Conservation (phyloP, 2,113 vertebrate genomes). For the Chunga burmeisteri region DNA sequence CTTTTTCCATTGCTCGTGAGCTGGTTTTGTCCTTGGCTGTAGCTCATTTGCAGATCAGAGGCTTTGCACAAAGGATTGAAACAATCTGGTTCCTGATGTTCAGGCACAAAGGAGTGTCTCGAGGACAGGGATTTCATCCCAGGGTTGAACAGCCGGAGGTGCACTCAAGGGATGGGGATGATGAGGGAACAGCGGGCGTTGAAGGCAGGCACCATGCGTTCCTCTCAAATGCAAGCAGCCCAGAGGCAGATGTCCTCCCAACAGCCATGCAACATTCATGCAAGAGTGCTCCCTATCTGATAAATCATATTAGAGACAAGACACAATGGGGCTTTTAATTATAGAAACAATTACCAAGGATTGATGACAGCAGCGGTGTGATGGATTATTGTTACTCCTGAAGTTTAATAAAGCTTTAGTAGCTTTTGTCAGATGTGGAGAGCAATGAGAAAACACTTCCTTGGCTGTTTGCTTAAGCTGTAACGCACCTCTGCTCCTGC, state of each 20-base stretch:
- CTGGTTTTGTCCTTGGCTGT: background rate
- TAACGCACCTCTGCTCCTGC: background rate
- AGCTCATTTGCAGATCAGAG: background rate
- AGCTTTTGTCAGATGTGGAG: background rate
- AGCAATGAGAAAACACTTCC: background rate
- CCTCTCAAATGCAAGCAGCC: background rate
- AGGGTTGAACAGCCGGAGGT: background rate
- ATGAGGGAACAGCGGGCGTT: background rate
- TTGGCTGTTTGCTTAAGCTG: background rate
- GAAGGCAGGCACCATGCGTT: background rate
- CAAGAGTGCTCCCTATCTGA: background rate
- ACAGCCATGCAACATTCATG: background rate
- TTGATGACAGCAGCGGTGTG: background rate
- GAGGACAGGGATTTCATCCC: rapidly evolving
- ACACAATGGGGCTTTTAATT: conserved; percentile 62
- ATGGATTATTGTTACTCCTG: background rate
- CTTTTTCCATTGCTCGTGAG: background rate
- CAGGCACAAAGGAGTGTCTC: background rate
- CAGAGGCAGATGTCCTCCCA: background rate
- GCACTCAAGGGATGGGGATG: rapidly evolving
- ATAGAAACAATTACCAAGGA: conserved; percentile 49
- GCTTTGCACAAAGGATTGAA: background rate
- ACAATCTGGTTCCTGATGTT: background rate
- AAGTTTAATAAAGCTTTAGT: background rate
- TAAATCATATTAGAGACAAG: conserved; percentile 36